Conservation (phyloP, 2,797 vertebrate genomes). For the Euphonia xanthogaster region DNA sequence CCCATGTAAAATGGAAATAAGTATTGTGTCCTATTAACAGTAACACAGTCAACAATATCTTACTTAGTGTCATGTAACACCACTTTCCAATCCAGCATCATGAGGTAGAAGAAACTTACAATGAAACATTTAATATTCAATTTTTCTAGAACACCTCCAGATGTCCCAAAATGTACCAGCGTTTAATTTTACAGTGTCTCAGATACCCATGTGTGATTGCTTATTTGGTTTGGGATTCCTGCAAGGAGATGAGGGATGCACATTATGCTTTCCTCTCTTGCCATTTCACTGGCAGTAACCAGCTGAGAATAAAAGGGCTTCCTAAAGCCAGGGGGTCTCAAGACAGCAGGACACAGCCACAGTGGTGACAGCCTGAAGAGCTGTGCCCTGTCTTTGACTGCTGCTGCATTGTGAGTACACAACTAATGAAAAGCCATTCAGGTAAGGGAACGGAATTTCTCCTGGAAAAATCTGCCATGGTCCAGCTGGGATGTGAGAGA, state of each 20-base stretch:
- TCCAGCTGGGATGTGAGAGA: not conserved
- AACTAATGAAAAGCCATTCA: not conserved
- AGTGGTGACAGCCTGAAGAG: not conserved
- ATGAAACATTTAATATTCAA: not conserved
- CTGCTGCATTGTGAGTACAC: not conserved
- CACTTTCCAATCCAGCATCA: not conserved
- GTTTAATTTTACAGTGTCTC: not conserved
- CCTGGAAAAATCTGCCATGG: not conserved
- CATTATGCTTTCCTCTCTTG: not conserved
- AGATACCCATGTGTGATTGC: not conserved
- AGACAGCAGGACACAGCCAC: not conserved
- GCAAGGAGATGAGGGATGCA: not conserved
- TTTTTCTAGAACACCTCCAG: not conserved
- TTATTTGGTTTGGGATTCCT: not conserved
- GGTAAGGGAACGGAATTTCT: not conserved
- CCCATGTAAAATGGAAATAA: not conserved
- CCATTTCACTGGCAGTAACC: not conserved
- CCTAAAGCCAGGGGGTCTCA: not conserved
- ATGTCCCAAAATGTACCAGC: not conserved
- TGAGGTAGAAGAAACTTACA: not conserved
- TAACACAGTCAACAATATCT: not conserved
- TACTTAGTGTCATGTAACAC: not conserved
- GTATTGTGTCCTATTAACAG: not conserved
- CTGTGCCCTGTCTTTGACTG: not conserved
- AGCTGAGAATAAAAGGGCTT: not conserved